Conservation (phyloP, 2,113 vertebrate genomes). For the Rana temporaria region DNA sequence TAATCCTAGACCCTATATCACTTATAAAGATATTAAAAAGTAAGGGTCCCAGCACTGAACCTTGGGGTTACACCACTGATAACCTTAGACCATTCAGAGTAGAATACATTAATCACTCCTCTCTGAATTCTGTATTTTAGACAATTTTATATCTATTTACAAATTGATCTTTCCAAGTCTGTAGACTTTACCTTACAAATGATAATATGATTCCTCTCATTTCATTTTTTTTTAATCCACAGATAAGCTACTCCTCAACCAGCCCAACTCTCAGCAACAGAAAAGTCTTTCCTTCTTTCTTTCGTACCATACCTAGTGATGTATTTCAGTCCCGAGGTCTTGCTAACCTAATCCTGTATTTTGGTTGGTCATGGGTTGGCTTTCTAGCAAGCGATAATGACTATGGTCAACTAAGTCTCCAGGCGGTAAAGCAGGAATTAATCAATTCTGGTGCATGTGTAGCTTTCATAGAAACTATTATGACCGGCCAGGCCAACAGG, state of each 20-base stretch:
- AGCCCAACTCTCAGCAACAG: slow-evolving; percentile 39
- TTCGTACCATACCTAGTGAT: slow-evolving; percentile 71
- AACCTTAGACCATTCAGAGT: too few species aligned
- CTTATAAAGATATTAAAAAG: too few species aligned
- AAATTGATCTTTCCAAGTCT: too few species aligned
- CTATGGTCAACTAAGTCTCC: slow-evolving; percentile 41
- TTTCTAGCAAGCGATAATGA: slow-evolving; percentile 51
- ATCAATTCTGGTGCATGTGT: slow-evolving; percentile 47
- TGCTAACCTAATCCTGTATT: slow-evolving; percentile 43
- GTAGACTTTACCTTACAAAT: too few species aligned
- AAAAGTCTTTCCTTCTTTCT: slow-evolving; percentile 60
- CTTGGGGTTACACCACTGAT: too few species aligned
- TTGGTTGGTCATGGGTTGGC: slow-evolving; percentile 59
- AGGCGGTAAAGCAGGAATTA: slow-evolving; percentile 42
- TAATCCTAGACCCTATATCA: too few species aligned
- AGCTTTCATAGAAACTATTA: slow-evolving; percentile 41
- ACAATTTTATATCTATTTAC: too few species aligned
- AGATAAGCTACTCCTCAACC: slow-evolving; percentile 60
- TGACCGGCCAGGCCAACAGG: background rate
- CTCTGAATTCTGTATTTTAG: too few species aligned
- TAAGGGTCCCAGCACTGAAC: too few species aligned
- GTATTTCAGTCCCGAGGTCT: slow-evolving; percentile 55
- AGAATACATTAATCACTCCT: too few species aligned
- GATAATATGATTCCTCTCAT: background rate
- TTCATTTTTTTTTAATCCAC: background rate